A percentile compares a stretch with the other conserved stretches of the same genome.
phyloP scores from a whole-genome alignment of 1,140 invertebrate genomes.

The Zaprionus ornatus region DNA sequence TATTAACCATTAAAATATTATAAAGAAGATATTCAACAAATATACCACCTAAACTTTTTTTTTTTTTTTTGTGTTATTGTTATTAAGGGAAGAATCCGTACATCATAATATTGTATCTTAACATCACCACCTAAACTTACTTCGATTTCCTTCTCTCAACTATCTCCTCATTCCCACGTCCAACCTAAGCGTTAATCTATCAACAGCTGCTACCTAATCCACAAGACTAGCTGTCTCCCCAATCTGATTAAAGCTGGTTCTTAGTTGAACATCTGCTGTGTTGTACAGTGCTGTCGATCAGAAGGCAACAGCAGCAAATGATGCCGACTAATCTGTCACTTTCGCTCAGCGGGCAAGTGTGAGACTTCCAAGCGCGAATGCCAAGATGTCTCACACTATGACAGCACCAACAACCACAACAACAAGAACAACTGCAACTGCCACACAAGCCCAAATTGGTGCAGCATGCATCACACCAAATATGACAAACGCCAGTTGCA shows the following conservation, averaged over 20 bases:
- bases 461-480: slow-evolving; percentile 74
- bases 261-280: neutral
- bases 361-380: slow-evolving; percentile 47
- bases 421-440: slow-evolving; percentile 45
- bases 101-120: too few species aligned
- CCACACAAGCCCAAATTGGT: slow-evolving; percentile 59
- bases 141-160: too few species aligned
- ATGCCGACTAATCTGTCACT: slow-evolving; percentile 65
- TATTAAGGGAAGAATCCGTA: too few species aligned
- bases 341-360: slow-evolving; percentile 63
- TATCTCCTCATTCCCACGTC: too few species aligned
- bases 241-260: neutral
- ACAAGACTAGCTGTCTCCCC: too few species aligned
- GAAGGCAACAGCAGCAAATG: slow-evolving; percentile 15
- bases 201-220: neutral
- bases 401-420: slow-evolving; percentile 58
- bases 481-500: slow-evolving; percentile 79
- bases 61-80: too few species aligned
- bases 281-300: slow-evolving; percentile 44
- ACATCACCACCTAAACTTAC: too few species aligned
- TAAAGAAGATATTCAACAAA: too few species aligned
- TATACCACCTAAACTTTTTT: too few species aligned
- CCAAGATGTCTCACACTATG: slow-evolving; percentile 39
- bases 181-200: neutral
- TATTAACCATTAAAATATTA: too few species aligned